A percentile compares a stretch with the other conserved stretches of the same genome.
These are phyloP conservation scores for Tricholauxania praeusta DNA, from an alignment of 2,888 invertebrate species.

Conservation along the genomic window DNA sequence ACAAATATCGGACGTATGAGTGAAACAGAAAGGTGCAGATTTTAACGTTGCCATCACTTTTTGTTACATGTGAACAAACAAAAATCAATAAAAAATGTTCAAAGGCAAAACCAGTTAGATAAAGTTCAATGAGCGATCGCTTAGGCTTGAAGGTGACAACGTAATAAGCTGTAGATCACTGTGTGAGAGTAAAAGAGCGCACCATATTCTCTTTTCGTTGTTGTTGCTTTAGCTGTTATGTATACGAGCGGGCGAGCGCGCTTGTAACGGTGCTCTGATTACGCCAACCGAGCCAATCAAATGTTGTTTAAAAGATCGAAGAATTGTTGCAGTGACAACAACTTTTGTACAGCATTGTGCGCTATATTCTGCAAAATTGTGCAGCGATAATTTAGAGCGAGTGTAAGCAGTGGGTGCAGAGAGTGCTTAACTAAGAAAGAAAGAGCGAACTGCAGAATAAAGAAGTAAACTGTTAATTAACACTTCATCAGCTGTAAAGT, in stretches of 20 bases:
- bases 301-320: constrained; percentile 52
- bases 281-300: constrained; percentile 65
- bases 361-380: not conserved
- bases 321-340: constrained; percentile 35
- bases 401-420: not conserved
- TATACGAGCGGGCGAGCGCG: constrained; percentile 46
- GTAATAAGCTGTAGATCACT: not conserved
- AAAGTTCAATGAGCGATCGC: no score
- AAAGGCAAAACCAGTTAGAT: no score
- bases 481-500: no score
- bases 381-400: not conserved
- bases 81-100: no score
- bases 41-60: not conserved
- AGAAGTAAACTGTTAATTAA: no score
- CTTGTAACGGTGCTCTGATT: constrained; percentile 63
- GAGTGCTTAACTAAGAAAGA: not conserved
- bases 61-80: not conserved
- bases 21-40: no score
- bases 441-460: not conserved
- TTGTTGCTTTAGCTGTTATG: constrained; percentile 40
- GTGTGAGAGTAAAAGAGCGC: not conserved
- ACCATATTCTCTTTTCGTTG: constrained; percentile 38
- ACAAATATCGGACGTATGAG: no score
- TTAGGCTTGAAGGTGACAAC: no score
- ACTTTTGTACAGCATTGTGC: no score